Percentiles rank a stretch among this genome's conserved stretches.
These are phyloP conservation scores for Sepiola atlantica DNA, from an alignment of 2,888 invertebrate genomes.

Conservation along the genomic window DNA sequence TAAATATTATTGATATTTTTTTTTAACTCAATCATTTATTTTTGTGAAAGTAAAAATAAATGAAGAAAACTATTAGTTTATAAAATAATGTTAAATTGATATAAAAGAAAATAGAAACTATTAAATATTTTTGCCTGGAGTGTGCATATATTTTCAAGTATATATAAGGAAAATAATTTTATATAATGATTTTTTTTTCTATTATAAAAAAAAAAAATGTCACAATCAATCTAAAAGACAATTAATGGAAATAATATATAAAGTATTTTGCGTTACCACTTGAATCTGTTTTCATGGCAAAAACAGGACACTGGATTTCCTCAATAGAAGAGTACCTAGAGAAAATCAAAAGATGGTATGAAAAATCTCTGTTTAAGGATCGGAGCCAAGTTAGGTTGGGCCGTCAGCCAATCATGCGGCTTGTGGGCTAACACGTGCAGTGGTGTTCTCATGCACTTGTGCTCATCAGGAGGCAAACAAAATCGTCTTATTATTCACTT, in stretches of 20 bases:
- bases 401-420: neutral
- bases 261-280: conserved; percentile 45
- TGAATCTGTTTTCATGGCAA: conserved; percentile 46
- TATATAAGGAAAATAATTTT: neutral
- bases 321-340: conserved; percentile 46
- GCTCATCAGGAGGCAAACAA: neutral
- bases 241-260: neutral
- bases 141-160: neutral
- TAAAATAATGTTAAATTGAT: too few relatives aligned
- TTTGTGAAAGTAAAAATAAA: too few relatives aligned
- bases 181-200: neutral
- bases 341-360: conserved; percentile 45
- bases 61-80: too few relatives aligned
- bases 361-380: conserved; percentile 36
- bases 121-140: too few relatives aligned
- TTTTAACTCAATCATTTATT: too few relatives aligned
- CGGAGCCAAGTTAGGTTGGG: neutral
- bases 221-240: conserved; percentile 23
- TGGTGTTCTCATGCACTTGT: conserved; percentile 6
- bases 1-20: too few relatives aligned
- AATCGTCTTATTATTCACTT: neutral
- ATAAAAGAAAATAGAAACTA: too few relatives aligned
- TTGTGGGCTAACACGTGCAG: neutral
- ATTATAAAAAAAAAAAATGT: neutral
- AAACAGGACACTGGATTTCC: conserved; percentile 38